phyloP scores from a whole-genome alignment of 2,113 vertebrate species.

The Silurus meridionalis region DNA sequence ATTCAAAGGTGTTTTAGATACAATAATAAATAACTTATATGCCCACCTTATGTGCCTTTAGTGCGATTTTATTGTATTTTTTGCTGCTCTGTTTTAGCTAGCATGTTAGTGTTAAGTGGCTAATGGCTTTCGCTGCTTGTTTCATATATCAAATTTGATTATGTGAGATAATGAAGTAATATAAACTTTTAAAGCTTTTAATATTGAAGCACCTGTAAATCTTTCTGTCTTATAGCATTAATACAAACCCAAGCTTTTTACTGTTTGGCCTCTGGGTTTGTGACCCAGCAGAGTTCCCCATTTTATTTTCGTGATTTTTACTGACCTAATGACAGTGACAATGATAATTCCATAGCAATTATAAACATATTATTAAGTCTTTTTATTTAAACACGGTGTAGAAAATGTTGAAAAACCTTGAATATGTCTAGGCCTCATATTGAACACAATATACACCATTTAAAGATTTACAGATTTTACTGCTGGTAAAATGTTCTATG shows the following conservation, averaged over 20 bases:
- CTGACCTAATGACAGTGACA: neutral
- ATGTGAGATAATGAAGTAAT: neutral
- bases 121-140: neutral
- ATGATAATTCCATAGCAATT: neutral
- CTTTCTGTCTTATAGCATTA: neutral
- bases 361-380: too few species aligned
- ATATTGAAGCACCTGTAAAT: neutral
- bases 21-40: neutral
- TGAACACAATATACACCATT: too few species aligned
- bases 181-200: neutral
- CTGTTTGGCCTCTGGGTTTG: neutral
- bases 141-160: neutral
- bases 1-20: neutral
- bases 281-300: neutral
- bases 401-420: too few species aligned
- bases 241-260: neutral
- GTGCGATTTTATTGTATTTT: neutral
- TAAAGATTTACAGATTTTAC: too few species aligned
- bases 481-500: too few species aligned
- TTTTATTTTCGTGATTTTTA: neutral
- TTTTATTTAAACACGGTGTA: too few species aligned
- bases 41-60: too few species aligned
- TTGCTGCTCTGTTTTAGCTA: neutral
- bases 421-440: too few species aligned
- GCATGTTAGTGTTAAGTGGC: neutral